Evolutionary conservation across 2,797 vertebrate species (phyloP).

Genomic region (Neosalanx taihuensis): DNA sequence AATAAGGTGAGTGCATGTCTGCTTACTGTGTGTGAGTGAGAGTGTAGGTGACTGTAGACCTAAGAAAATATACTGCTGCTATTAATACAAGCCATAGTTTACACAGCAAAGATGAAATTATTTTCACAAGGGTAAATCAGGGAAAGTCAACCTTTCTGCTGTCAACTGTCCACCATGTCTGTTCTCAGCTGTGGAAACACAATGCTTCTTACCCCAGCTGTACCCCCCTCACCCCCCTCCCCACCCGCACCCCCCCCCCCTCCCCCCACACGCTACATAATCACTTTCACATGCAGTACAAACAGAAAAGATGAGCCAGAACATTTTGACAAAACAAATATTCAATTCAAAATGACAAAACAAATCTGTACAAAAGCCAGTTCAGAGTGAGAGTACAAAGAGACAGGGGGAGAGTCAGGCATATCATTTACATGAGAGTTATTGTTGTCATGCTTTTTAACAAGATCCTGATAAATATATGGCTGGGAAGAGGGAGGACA

Average conservation of each 20-base stretch:
- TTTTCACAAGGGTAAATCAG: constrained; percentile 29
- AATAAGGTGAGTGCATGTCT: constrained; percentile 3
- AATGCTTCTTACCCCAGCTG: not conserved
- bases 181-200: constrained; percentile 38
- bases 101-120: constrained; percentile 25
- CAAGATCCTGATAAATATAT: not conserved
- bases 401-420: not conserved
- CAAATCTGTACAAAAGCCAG: not conserved
- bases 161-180: constrained; percentile 33
- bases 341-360: not conserved
- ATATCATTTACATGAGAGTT: constrained; percentile 9
- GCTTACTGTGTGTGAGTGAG: not conserved
- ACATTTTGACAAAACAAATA: too few species aligned
- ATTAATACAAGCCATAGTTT: constrained; percentile 25
- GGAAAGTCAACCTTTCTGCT: constrained; percentile 28
- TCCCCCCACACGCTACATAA: not conserved
- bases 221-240: too few species aligned
- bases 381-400: not conserved
- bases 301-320: too few species aligned
- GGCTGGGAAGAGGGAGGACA: not conserved
- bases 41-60: constrained; percentile 6
- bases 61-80: constrained; percentile 32
- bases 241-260: too few species aligned
- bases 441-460: constrained; percentile 8
- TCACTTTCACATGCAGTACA: not conserved